These are phyloP conservation scores for Taphrorychus bicolor DNA, from an alignment of 2,888 invertebrate genomes.

Conservation along the genomic window DNA sequence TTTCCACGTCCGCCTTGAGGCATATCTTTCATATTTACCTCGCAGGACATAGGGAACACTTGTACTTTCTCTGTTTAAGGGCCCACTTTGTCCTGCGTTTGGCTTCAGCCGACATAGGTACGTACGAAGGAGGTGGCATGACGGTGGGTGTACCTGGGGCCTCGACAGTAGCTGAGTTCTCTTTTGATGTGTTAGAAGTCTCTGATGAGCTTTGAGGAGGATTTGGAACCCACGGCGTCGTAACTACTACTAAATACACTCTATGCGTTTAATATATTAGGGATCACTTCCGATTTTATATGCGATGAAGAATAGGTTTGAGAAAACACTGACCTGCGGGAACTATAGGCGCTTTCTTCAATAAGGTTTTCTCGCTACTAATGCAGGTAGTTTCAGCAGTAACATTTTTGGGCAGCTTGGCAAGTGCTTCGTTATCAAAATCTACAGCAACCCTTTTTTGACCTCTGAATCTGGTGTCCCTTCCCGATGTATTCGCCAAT, in stretches of 20 bases:
- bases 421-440: conserved; percentile 43
- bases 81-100: conserved; percentile 48
- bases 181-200: not conserved
- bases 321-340: too few relatives aligned
- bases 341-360: too few relatives aligned
- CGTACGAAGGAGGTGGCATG: too few relatives aligned
- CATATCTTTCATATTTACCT: too few relatives aligned
- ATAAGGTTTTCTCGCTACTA: too few relatives aligned
- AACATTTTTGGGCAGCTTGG: not conserved
- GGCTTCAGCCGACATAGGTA: conserved; percentile 21
- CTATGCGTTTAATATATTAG: too few relatives aligned
- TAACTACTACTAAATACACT: too few relatives aligned
- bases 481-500: not conserved
- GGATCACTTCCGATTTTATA: too few relatives aligned
- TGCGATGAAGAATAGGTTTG: too few relatives aligned
- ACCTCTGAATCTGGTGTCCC: conserved; percentile 60
- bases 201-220: not conserved
- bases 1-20: too few relatives aligned
- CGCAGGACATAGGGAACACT: conserved; percentile 54
- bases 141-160: not conserved
- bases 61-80: conserved; percentile 52
- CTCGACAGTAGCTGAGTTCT: conserved; percentile 2
- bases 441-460: conserved; percentile 61
- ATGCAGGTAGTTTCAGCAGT: too few relatives aligned
- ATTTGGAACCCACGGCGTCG: too few relatives aligned